phyloP scores from a whole-genome alignment of 2,113 vertebrate genomes.

The Ursus arctos region DNA sequence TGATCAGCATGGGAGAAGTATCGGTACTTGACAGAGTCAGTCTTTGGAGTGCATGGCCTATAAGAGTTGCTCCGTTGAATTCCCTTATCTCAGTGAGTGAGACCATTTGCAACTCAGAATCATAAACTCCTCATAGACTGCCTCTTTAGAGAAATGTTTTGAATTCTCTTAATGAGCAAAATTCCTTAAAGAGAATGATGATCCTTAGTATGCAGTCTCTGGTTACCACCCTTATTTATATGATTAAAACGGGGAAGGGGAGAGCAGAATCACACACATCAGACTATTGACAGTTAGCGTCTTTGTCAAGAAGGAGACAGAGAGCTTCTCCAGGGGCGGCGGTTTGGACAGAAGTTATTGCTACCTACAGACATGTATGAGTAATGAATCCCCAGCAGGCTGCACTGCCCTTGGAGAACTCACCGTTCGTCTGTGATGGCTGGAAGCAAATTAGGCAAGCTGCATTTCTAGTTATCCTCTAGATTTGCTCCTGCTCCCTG shows the following conservation, averaged over 20 bases:
- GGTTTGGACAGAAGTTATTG: neutral
- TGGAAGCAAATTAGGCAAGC: neutral
- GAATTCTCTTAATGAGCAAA: neutral
- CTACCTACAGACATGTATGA: neutral
- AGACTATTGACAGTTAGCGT: neutral
- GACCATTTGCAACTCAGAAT: neutral
- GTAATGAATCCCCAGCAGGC: neutral
- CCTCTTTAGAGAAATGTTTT: neutral
- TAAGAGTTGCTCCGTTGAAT: neutral
- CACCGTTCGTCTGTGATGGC: neutral
- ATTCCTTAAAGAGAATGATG: neutral
- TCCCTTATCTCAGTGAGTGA: neutral
- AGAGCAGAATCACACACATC: neutral
- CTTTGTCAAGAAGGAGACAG: neutral
- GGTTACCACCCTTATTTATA: neutral
- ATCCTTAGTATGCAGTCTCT: neutral
- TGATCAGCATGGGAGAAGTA: neutral
- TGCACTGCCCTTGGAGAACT: neutral
- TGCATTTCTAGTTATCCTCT: neutral
- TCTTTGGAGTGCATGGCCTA: neutral
- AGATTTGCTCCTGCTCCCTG: neutral
- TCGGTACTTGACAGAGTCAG: neutral
- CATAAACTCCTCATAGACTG: neutral
- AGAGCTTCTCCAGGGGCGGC: neutral
- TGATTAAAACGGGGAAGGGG: neutral